phyloP scores from a whole-genome alignment of 2,113 vertebrate species.

The Parus major region DNA sequence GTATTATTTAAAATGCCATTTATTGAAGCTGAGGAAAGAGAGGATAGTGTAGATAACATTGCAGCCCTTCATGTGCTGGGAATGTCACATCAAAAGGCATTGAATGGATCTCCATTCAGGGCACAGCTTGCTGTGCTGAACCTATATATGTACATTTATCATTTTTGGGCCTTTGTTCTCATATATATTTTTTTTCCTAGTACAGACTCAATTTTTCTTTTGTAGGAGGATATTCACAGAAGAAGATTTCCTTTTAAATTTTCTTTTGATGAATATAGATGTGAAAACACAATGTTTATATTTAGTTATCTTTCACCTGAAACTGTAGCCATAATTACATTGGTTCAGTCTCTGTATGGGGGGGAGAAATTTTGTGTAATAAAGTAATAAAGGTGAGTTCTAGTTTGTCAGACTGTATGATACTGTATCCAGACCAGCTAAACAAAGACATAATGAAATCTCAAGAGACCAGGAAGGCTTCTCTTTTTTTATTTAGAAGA shows the following conservation, averaged over 20 bases:
- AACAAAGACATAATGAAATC: not conserved
- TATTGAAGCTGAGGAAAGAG: not conserved
- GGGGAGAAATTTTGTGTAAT: not conserved
- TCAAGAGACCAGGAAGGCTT: not conserved
- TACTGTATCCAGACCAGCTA: not conserved
- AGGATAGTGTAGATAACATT: not conserved
- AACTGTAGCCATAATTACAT: not conserved
- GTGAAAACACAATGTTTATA: not conserved
- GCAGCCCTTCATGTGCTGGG: not conserved
- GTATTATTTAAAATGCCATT: not conserved
- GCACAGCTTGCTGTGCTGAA: not conserved
- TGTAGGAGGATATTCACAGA: not conserved
- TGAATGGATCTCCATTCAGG: not conserved
- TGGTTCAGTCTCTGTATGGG: not conserved
- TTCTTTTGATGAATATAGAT: not conserved
- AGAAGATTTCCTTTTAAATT: not conserved
- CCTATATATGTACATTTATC: not conserved
- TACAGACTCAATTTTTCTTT: not conserved
- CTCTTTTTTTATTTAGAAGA: not conserved
- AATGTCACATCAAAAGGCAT: not conserved
- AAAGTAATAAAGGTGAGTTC: not conserved
- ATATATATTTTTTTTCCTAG: not conserved
- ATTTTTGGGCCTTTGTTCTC: not conserved
- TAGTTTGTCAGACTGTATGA: not conserved
- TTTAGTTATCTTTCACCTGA: not conserved